Evolutionary conservation across 2,113 vertebrate species (phyloP).

Genomic region (Corythornis madagascariensis): DNA sequence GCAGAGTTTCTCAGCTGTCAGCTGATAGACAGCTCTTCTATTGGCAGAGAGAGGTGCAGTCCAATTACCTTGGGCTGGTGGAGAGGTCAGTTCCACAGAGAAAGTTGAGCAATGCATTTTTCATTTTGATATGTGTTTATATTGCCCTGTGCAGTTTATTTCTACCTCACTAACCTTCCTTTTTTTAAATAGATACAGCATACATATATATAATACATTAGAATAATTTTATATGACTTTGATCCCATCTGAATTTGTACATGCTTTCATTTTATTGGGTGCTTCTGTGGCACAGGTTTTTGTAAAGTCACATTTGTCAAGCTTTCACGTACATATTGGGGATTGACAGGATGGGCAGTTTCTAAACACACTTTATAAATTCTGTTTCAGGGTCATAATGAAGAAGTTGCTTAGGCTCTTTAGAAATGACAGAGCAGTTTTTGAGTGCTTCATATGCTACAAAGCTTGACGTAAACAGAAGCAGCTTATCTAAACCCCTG

Average conservation of each 20-base stretch:
- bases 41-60: not conserved
- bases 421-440: constrained; percentile 41
- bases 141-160: not conserved
- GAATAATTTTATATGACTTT: not conserved
- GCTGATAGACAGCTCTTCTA: not conserved
- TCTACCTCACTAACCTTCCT: not conserved
- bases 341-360: constrained; percentile 11
- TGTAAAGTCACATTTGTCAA: constrained; percentile 5
- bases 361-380: constrained; percentile 19
- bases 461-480: not conserved
- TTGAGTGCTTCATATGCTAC: constrained; percentile 30
- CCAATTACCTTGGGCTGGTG: not conserved
- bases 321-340: not conserved
- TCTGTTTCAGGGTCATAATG: constrained; percentile 13
- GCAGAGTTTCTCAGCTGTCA: not conserved
- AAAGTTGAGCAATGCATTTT: not conserved
- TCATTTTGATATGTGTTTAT: not conserved
- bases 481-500: constrained; percentile 41
- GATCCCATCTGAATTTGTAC: not conserved
- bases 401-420: constrained; percentile 40
- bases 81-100: not conserved
- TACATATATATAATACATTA: not conserved
- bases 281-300: not conserved
- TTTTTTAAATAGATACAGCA: not conserved
- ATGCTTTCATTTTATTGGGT: not conserved